phyloP scores from a whole-genome alignment of 2,888 invertebrate species.

The Argyresthia goedartella region DNA sequence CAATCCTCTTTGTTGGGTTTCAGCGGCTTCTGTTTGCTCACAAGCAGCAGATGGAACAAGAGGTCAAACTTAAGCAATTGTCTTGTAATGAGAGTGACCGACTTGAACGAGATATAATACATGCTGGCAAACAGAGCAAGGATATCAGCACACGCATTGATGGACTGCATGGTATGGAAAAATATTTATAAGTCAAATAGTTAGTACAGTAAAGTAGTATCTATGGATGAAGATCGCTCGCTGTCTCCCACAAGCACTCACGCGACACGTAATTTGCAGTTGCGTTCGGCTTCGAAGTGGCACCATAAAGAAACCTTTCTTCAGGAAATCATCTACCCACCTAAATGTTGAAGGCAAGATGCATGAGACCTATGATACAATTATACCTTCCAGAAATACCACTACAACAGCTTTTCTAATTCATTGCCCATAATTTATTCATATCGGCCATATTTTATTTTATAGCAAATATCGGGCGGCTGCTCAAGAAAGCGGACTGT shows the following conservation, averaged over 20 bases:
- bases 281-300: too few species aligned
- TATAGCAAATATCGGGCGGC: conserved; percentile 61
- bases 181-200: not conserved
- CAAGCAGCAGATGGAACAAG: conserved; percentile 76
- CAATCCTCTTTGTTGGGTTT: conserved; percentile 16
- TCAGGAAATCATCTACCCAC: too few species aligned
- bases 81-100: conserved; percentile 52
- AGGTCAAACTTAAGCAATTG: conserved; percentile 72
- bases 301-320: too few species aligned
- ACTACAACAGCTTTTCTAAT: too few species aligned
- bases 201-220: too few species aligned
- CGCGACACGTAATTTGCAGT: too few species aligned
- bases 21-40: conserved; percentile 77
- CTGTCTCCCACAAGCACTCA: too few species aligned
- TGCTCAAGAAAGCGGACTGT: conserved; percentile 72
- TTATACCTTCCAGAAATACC: too few species aligned
- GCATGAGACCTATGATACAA: too few species aligned
- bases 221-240: too few species aligned
- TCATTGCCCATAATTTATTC: too few species aligned
- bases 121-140: conserved; percentile 57
- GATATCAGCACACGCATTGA: conserved; percentile 48
- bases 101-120: conserved; percentile 50
- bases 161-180: conserved; percentile 37
- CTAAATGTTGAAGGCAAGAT: too few species aligned
- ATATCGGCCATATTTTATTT: conserved; percentile 3